Evolutionary conservation across 2,888 invertebrate genomes (phyloP).

Genomic region (Drosophila helvetica): DNA sequence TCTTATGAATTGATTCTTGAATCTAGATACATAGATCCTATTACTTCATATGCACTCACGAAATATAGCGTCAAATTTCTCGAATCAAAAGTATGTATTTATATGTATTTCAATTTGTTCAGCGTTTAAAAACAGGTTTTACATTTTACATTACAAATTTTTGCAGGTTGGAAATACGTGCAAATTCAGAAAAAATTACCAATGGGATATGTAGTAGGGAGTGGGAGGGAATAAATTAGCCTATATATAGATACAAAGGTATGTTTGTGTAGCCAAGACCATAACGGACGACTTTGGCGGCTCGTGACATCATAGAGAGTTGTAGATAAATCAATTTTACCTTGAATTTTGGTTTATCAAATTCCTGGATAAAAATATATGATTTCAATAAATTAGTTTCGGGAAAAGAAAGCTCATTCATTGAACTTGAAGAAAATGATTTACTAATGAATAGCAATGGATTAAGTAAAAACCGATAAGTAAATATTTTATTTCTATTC

Average conservation of each 20-base stretch:
- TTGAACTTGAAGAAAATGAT: slow-evolving; percentile 8
- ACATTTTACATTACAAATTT: no score
- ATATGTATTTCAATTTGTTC: neutral
- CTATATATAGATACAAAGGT: neutral
- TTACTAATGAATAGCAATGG: slow-evolving; percentile 1
- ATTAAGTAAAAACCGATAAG: slow-evolving; percentile 7
- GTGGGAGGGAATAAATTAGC: no score
- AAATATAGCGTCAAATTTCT: neutral
- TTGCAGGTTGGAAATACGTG: slow-evolving; percentile 11
- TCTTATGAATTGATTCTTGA: neutral
- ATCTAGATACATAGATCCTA: neutral
- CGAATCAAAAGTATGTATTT: neutral
- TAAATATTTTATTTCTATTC: slow-evolving; percentile 19
- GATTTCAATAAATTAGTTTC: neutral
- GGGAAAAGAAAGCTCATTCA: neutral
- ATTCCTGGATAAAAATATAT: neutral
- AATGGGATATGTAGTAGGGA: no score
- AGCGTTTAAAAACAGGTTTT: neutral
- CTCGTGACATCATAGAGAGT: neutral
- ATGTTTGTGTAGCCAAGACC: neutral
- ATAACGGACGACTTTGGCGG: neutral
- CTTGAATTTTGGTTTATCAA: neutral
- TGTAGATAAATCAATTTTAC: neutral
- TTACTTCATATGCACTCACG: neutral
- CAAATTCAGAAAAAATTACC: neutral